Percentiles rank a stretch among this genome's conserved stretches.
Conservation (phyloP, 2,888 invertebrate genomes). For the Heliothis peltigera region DNA sequence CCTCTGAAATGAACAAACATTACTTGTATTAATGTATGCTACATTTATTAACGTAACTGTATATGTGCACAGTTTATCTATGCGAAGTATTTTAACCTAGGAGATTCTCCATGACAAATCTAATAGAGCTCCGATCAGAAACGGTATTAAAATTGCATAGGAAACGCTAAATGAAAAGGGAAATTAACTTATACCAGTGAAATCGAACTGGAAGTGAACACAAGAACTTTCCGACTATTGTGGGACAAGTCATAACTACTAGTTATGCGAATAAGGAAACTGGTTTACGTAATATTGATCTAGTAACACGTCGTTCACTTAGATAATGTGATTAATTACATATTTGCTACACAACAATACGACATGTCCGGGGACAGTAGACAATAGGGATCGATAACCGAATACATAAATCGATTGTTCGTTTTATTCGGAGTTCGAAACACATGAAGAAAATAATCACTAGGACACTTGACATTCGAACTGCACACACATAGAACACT, state of each 20-base stretch:
- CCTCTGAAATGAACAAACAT: slow-evolving; percentile 77
- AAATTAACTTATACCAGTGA: slow-evolving; percentile 57
- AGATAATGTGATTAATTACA: slow-evolving; percentile 40
- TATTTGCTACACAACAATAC: slow-evolving; percentile 4
- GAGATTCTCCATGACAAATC: slow-evolving; percentile 6
- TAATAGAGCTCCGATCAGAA: slow-evolving; percentile 5
- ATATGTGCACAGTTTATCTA: neutral
- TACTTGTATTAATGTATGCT: neutral
- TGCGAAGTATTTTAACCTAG: neutral
- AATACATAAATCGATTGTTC: slow-evolving; percentile 3
- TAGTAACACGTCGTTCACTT: slow-evolving; percentile 53
- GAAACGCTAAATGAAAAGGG: slow-evolving; percentile 44
- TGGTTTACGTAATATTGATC: slow-evolving; percentile 63
- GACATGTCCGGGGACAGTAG: slow-evolving; percentile 8
- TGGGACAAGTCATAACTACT: slow-evolving; percentile 56
- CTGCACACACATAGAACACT: slow-evolving; percentile 49
- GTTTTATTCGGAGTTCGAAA: slow-evolving; percentile 9
- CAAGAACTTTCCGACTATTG: slow-evolving; percentile 62
- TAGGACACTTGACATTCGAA: slow-evolving; percentile 48
- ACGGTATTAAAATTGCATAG: slow-evolving; percentile 28
- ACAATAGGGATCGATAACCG: slow-evolving; percentile 12
- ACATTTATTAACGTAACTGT: neutral
- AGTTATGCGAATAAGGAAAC: slow-evolving; percentile 65
- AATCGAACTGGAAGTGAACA: slow-evolving; percentile 58
- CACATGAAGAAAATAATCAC: slow-evolving; percentile 45